phyloP scores from a whole-genome alignment of 1,140 invertebrate genomes.

The Drosophila melanogaster region DNA sequence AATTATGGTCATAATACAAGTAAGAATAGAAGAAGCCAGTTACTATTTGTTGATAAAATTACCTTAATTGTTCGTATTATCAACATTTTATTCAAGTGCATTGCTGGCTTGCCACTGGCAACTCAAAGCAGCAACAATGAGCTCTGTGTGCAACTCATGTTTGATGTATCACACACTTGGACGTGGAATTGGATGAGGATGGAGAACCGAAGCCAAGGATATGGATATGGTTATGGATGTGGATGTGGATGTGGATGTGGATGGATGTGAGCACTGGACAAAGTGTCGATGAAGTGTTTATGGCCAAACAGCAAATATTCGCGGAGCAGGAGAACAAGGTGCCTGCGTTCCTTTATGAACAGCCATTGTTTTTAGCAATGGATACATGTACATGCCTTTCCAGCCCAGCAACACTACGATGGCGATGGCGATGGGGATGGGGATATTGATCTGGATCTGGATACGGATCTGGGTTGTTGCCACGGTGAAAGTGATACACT shows the following conservation, averaged over 20 bases:
- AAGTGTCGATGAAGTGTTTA: constrained; percentile 78
- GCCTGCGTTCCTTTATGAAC: constrained; percentile 15
- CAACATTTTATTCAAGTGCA: background rate
- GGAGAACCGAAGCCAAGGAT: constrained; percentile 2
- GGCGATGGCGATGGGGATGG: background rate
- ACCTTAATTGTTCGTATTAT: no score
- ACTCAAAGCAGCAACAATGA: constrained; percentile 9
- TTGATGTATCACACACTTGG: constrained; percentile 58
- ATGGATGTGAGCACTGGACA: constrained; percentile 21
- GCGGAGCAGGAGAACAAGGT: constrained; percentile 7
- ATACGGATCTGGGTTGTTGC: background rate
- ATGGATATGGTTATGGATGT: constrained; percentile 5
- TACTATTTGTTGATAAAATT: no score
- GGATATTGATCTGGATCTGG: constrained; percentile 3
- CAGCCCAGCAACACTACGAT: constrained; percentile 16
- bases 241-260: background rate
- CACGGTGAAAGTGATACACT: constrained; percentile 14
- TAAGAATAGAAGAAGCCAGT: no score
- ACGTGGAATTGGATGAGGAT: constrained; percentile 12
- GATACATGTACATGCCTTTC: constrained; percentile 46
- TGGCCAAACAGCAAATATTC: constrained; percentile 44
- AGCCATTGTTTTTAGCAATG: constrained; percentile 27
- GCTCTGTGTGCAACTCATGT: constrained; percentile 44
- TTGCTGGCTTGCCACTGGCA: background rate
- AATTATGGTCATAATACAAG: no score